Evolutionary conservation across 2,113 vertebrate species (phyloP), one percentile per base, ranked within the genome.

Genomic region (Zapornia atra): DNA sequence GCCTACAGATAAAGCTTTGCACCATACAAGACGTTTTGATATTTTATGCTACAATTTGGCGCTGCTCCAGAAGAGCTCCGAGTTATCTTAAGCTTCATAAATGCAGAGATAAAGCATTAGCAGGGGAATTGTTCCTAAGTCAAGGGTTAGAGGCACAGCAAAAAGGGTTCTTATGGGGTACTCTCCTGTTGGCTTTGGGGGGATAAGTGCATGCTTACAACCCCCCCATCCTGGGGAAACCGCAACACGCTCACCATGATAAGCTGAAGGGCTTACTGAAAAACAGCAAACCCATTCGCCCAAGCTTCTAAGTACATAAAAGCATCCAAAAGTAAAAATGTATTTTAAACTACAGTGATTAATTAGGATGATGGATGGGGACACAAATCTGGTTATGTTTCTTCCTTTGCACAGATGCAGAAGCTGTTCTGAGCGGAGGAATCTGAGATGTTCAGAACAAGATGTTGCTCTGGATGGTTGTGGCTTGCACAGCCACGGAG

Each of bases 71-170:
- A 77, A 87, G 93, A 96, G 94, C 93, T 95, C 63, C 33, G 83
- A 94, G 93, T 94, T 96, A 89, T 87, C 94, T 97, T 98, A 97
- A 97, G 97, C 97, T 95, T 82, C 69, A 8, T 77, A 96, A 94
- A 94, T 86, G 94, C 92, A 87, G 83, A 88, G 93, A 86, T 87
- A 42, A 91, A 88, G 94, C 94, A 95, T 96, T 91, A 96, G 88
- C 46, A 11, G 28, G 83, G 85, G 85, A 96, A 90, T 85, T 29
- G 94, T 15, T 92, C 89, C 81, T 92, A 82, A 93, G 71, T 85
- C 91, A 86, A 50, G 91, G 82, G 94, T 59, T 82, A 92, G 82
- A 90, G 57, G 65, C 42, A 10, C 7, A 11, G 94, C 54, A 82
- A 53, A 88, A 79, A 83, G 50, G 88, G 95, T 40, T 93, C 92